Evolutionary conservation across 2,797 vertebrate species (phyloP).

Genomic region (Neosilurus hyrtlii): DNA sequence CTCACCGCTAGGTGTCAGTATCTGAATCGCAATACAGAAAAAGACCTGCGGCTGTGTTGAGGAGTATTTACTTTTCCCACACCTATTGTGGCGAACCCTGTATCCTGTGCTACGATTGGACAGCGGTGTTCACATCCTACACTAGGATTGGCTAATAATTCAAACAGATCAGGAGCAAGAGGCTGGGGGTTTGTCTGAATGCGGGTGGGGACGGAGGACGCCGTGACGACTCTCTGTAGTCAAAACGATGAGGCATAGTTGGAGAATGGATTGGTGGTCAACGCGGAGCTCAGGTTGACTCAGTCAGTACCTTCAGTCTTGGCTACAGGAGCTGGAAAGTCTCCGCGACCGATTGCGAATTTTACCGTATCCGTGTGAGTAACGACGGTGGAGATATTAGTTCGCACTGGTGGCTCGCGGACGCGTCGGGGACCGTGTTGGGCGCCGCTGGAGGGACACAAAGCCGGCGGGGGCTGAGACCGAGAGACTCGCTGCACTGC

Average conservation of each 20-base stretch:
- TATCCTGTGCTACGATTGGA: constrained; percentile 4
- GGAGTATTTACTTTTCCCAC: background rate
- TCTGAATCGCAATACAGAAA: background rate
- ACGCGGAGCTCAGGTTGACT: constrained; percentile 1
- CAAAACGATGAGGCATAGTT: constrained; percentile 51
- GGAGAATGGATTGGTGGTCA: background rate
- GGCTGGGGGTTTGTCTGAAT: background rate
- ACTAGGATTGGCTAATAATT: background rate
- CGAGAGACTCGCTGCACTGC: too few species aligned
- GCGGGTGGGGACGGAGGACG: constrained; percentile 26
- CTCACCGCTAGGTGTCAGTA: constrained; percentile 49
- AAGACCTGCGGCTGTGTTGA: background rate
- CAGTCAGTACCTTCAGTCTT: constrained; percentile 18
- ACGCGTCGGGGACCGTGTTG: constrained; percentile 33
- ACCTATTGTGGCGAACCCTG: background rate
- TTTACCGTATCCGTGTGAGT: constrained; percentile 28
- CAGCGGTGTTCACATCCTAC: background rate
- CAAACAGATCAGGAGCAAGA: background rate
- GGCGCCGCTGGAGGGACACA: constrained; percentile 44
- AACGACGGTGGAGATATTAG: background rate
- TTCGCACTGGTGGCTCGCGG: constrained; percentile 18
- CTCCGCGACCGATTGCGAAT: constrained; percentile 9
- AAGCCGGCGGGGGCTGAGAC: constrained; percentile 60
- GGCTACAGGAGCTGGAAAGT: constrained; percentile 25
- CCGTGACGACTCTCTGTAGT: background rate